Conservation (phyloP, 2,888 invertebrate species). For the Tipula vernalis region DNA sequence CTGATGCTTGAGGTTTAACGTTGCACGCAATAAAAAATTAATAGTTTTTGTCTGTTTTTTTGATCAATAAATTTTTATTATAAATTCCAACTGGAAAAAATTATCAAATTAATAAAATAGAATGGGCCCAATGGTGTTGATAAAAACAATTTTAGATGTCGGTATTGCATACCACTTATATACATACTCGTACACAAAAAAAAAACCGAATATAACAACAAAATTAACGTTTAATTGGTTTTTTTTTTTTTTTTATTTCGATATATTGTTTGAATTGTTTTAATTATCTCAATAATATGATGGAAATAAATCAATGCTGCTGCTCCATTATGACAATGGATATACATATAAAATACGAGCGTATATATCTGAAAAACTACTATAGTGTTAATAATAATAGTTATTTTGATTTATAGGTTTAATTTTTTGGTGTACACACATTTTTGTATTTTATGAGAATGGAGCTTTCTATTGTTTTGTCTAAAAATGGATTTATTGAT, state of each 20-base stretch:
- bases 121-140: not conserved
- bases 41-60: not conserved
- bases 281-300: not conserved
- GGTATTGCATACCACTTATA: not conserved
- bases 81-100: not conserved
- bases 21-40: not conserved
- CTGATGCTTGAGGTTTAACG: not conserved
- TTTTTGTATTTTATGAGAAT: not conserved
- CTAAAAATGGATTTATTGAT: not conserved
- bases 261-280: not conserved
- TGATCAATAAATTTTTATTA: not conserved
- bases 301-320: not conserved
- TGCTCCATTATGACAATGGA: not conserved
- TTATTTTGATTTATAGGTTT: not conserved
- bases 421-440: not conserved
- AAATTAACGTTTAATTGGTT: not conserved
- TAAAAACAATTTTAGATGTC: not conserved
- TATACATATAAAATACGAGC: not conserved
- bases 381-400: not conserved
- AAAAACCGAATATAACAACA: not conserved
- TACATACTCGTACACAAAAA: not conserved
- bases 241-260: not conserved
- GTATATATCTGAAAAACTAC: not conserved
- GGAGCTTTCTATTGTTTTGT: not conserved
- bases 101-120: not conserved